Percentiles rank a stretch among this genome's conserved stretches.
phyloP scores from a whole-genome alignment of 2,888 invertebrate genomes.

The Mythimna vitellina region DNA sequence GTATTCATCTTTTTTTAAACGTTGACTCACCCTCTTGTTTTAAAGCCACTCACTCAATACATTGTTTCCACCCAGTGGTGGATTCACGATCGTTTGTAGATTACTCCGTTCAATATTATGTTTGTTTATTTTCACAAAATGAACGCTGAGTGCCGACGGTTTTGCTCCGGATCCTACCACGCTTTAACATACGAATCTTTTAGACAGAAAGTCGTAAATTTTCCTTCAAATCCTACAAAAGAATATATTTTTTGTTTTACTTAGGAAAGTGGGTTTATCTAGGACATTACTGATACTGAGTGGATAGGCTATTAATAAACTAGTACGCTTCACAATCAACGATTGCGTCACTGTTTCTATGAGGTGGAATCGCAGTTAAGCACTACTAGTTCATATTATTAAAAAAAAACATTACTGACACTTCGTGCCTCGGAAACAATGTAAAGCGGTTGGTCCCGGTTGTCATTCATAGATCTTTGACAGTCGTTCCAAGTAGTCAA shows the following conservation, averaged over 20 bases:
- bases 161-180: conserved; percentile 39
- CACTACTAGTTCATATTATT: no score
- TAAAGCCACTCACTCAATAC: conserved; percentile 47
- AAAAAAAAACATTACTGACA: no score
- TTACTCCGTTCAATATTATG: conserved; percentile 64
- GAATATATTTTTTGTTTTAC: conserved; percentile 3
- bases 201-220: conserved; percentile 54
- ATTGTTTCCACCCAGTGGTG: conserved; percentile 59
- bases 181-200: conserved; percentile 49
- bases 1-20: no score
- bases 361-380: no score
- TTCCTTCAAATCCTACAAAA: conserved; percentile 34
- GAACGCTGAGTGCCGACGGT: conserved; percentile 51
- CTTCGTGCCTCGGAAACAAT: no score
- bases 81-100: conserved; percentile 64
- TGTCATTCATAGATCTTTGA: no score
- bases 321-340: no score
- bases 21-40: conserved; percentile 10
- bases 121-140: conserved; percentile 59
- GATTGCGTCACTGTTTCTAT: no score
- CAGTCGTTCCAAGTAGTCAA: no score
- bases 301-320: no score
- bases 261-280: background rate
- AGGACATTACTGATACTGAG: no score
- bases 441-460: no score